Conservation (phyloP, 2,888 invertebrate species). For the Erebia epiphron region DNA sequence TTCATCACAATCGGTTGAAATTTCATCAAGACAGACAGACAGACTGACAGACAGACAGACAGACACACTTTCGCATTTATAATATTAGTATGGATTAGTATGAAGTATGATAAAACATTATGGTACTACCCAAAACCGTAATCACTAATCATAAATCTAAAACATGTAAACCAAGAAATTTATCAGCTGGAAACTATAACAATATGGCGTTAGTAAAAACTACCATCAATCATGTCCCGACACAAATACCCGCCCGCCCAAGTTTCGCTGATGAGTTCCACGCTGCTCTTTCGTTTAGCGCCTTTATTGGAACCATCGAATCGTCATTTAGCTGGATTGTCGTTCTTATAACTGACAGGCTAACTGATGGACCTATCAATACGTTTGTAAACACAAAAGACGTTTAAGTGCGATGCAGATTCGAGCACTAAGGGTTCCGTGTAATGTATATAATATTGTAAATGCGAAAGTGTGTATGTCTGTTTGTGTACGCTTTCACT, state of each 20-base stretch:
- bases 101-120: too few species aligned
- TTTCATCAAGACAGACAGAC: too few species aligned
- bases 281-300: conserved; percentile 17
- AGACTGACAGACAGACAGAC: too few species aligned
- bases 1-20: too few species aligned
- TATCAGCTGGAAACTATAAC: background rate
- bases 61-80: too few species aligned
- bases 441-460: too few species aligned
- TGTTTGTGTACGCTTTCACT: too few species aligned
- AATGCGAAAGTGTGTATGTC: too few species aligned
- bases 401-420: too few species aligned
- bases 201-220: conserved; percentile 6
- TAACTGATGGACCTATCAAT: conserved; percentile 13
- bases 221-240: conserved; percentile 15
- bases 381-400: background rate
- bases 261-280: conserved; percentile 1
- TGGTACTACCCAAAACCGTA: too few species aligned
- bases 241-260: background rate
- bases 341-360: conserved; percentile 16
- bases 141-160: background rate
- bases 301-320: conserved; percentile 25
- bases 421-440: too few species aligned
- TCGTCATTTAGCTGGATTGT: conserved; percentile 22
- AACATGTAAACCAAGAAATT: background rate
- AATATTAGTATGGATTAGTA: too few species aligned